These are phyloP conservation scores for Tenthredo notha DNA, from an alignment of 2,888 invertebrate genomes.

Conservation along the genomic window DNA sequence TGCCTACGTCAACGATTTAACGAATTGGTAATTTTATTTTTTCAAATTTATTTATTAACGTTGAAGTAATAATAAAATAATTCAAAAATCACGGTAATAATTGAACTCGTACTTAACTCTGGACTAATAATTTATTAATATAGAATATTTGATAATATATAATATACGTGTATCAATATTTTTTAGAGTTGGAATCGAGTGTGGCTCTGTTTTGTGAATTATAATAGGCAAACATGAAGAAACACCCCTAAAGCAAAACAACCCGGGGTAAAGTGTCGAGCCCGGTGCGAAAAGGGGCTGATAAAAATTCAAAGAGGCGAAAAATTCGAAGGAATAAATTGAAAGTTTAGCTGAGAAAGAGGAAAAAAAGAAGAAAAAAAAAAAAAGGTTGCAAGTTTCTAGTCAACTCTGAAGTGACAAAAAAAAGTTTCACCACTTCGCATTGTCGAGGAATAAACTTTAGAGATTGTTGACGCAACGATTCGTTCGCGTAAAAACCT, in stretches of 20 bases:
- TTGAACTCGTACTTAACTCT: neutral
- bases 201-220: neutral
- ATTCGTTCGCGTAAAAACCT: neutral
- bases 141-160: neutral
- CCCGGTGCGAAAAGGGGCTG: slow-evolving; percentile 57
- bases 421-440: slow-evolving; percentile 56
- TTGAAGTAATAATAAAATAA: neutral
- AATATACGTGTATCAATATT: neutral
- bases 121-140: neutral
- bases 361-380: slow-evolving; percentile 28
- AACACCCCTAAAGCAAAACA: slow-evolving; percentile 47
- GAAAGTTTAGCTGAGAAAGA: slow-evolving; percentile 30
- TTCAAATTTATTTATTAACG: neutral
- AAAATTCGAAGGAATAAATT: slow-evolving; percentile 73
- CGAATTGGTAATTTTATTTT: neutral
- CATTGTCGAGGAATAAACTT: slow-evolving; percentile 73
- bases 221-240: slow-evolving; percentile 60
- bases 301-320: slow-evolving; percentile 72
- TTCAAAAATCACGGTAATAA: neutral
- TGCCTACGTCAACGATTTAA: neutral
- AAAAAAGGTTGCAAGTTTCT: slow-evolving; percentile 52
- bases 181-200: neutral
- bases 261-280: slow-evolving; percentile 5
- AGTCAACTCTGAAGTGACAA: slow-evolving; percentile 48
- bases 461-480: slow-evolving; percentile 69